Conservation (phyloP, 2,113 vertebrate species). For the Phrynosoma blainvillii region DNA sequence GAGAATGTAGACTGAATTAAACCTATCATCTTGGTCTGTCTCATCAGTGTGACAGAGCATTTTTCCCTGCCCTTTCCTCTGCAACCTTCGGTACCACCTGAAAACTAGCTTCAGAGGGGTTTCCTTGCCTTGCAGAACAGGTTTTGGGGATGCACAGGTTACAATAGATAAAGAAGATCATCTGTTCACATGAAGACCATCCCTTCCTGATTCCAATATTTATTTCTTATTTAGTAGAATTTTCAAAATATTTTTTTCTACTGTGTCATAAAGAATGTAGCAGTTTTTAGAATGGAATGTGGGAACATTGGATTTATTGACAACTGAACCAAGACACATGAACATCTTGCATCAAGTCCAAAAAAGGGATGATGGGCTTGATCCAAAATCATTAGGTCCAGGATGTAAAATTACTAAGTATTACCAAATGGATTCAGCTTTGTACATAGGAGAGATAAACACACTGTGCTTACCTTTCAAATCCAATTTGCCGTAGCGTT, state of each 20-base stretch:
- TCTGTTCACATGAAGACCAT: too few species aligned
- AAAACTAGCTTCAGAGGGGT: too few species aligned
- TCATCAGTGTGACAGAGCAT: too few species aligned
- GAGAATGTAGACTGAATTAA: too few species aligned
- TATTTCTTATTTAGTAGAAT: background rate
- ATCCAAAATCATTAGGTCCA: background rate
- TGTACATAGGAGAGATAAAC: conserved; percentile 32
- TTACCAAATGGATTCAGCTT: background rate
- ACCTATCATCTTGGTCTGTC: too few species aligned
- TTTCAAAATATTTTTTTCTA: background rate
- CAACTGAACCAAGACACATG: background rate
- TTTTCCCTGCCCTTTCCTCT: too few species aligned
- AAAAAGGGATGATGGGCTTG: background rate
- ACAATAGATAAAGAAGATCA: background rate
- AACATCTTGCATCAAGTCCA: too few species aligned
- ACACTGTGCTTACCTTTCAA: conserved; percentile 88
- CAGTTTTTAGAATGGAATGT: background rate
- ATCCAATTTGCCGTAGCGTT: conserved; percentile 93
- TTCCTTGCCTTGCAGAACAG: background rate
- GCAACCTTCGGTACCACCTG: too few species aligned
- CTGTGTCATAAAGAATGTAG: background rate
- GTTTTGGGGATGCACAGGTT: background rate
- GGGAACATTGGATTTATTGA: background rate
- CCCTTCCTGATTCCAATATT: background rate
- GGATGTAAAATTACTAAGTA: background rate